Evolutionary conservation across 1,140 invertebrate species (phyloP), one percentile per base, ranked within the genome.

Genomic region (Zaprionus taronus): DNA sequence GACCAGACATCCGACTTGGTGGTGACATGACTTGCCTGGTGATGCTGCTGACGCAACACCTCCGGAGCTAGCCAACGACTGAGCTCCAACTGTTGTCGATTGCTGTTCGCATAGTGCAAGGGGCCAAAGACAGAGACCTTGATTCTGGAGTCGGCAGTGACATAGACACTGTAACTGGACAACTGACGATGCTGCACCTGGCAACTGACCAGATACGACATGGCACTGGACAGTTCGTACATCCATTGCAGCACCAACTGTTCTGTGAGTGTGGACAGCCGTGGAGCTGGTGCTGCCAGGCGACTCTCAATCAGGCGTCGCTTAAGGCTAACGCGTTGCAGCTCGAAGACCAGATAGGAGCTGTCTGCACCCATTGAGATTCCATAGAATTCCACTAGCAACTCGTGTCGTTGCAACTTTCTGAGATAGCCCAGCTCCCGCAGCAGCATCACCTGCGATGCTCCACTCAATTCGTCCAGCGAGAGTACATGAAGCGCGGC

Each of bases 1-100:
- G 96, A 96, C 97, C 97, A 98, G 4, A 97, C 94, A 86, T 97
- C 96, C 69, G 96, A 96, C 80, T 96, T 95, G 2, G 94, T 93
- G 28, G 95, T 94, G 64, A 94, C 95, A 41, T 47, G n/a, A 47
- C 31, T 34, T 34, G 31, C 31, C 31, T 34, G 31, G 31, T 34
- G 94, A 28, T 95, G 94, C 78, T 95, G 94, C 72, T 95, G 95
- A 65, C 94, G 94, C 70, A 97, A 94, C 72, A 96, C 95, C 87
- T 98, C 97, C 24, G 95, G 94, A 1, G 97, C 95, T 4, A 95
- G 96, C 97, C 97, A 98, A 22, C 97, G 92, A 0, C 95, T 95
- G 79, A 96, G 96, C 80, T 97, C 95, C 14, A 95, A 94, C 79
- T 94, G 90, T 60, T 93, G 93, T 20, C 91, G 67, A 67, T 72